Percentiles rank a stretch among this genome's conserved stretches.
These are phyloP conservation scores for Eupithecia abbreviata DNA, from an alignment of 2,888 invertebrate species.

Conservation along the genomic window DNA sequence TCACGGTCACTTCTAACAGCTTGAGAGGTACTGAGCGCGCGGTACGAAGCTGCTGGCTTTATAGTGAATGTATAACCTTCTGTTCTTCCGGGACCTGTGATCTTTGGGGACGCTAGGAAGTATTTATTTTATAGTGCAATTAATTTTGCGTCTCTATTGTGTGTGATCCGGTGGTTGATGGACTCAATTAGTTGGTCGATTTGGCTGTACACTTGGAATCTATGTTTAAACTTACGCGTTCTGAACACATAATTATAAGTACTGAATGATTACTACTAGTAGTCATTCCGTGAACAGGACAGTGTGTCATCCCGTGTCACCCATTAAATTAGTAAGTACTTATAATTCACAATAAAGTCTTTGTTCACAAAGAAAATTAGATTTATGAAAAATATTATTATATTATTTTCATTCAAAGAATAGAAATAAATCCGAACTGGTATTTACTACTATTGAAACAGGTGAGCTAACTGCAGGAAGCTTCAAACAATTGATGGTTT, in stretches of 20 bases:
- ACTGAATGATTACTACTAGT: no score
- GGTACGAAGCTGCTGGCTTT: slow-evolving; percentile 61
- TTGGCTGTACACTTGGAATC: neutral
- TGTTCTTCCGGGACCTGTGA: slow-evolving; percentile 71
- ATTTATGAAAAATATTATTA: no score
- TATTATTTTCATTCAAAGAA: neutral
- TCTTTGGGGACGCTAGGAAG: slow-evolving; percentile 46
- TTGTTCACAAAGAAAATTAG: neutral
- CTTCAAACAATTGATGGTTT: neutral
- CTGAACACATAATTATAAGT: no score
- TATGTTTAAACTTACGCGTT: no score
- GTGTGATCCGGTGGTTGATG: neutral
- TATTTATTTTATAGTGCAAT: slow-evolving; percentile 11
- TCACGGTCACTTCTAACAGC: slow-evolving; percentile 33
- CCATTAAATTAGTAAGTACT: no score
- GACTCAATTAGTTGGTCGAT: neutral
- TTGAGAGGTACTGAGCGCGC: slow-evolving; percentile 65
- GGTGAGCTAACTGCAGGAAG: neutral
- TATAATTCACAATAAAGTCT: neutral
- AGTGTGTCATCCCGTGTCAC: no score
- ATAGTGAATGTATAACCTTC: slow-evolving; percentile 73
- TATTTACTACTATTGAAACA: neutral
- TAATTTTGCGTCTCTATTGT: neutral
- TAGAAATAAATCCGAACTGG: neutral
- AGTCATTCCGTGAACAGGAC: no score